A percentile compares a stretch with the other conserved stretches of the same genome.
These are phyloP conservation scores for Garra rufa DNA, from an alignment of 2,113 vertebrate genomes.

Conservation along the genomic window DNA sequence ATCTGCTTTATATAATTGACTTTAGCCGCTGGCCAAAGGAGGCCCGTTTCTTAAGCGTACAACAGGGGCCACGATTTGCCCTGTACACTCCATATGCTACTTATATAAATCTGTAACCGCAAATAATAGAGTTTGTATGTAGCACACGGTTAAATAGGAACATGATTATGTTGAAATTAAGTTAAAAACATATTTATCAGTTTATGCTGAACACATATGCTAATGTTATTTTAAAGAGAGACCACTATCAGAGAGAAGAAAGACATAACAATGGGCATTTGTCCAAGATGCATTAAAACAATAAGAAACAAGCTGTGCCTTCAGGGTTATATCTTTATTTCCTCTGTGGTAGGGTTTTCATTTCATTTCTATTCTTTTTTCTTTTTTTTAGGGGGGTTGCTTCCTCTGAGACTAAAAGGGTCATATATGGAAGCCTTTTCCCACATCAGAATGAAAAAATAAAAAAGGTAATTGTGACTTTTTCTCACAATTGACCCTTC, in stretches of 20 bases:
- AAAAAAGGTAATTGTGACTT: no score
- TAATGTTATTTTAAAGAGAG: conserved; percentile 33
- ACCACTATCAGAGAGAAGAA: conserved; percentile 7
- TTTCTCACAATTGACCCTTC: no score
- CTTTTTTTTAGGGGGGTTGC: background rate
- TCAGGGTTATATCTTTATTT: background rate
- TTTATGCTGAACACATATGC: conserved; percentile 18
- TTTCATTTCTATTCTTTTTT: background rate
- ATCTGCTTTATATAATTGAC: conserved; percentile 30
- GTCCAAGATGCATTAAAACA: conserved; percentile 3
- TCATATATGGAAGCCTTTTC: background rate
- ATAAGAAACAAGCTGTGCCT: background rate
- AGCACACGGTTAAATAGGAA: conserved; percentile 21
- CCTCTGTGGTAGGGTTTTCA: background rate
- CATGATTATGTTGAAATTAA: conserved; percentile 33
- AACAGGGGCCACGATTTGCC: background rate
- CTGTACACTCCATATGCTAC: conserved; percentile 1
- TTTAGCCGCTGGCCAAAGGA: conserved; percentile 13
- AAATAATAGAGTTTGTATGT: conserved; percentile 36
- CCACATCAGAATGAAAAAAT: no score
- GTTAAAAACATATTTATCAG: conserved; percentile 25
- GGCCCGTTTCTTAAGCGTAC: background rate
- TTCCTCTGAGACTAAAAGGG: background rate
- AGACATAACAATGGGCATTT: conserved; percentile 18
- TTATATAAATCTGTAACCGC: conserved; percentile 17